A percentile compares a stretch with the other conserved stretches of the same genome.
Evolutionary conservation across 2,888 invertebrate species (phyloP).

Genomic region (Noctua comes): DNA sequence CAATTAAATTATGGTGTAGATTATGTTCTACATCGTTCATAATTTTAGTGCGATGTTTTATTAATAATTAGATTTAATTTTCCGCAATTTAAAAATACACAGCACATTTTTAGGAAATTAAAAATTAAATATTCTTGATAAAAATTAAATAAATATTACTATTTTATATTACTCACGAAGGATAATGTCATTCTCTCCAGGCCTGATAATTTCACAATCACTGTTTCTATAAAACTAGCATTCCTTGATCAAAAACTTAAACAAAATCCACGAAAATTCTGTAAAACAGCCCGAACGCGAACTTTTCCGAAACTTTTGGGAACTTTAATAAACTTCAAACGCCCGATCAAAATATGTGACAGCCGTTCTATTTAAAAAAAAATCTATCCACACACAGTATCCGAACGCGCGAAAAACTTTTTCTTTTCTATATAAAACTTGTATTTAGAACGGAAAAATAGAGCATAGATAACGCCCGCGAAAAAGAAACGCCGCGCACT

Average conservation of each 20-base stretch:
- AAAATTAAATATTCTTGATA: background rate
- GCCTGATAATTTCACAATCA: slow-evolving; percentile 77
- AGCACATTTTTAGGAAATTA: background rate
- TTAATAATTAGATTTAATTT: background rate
- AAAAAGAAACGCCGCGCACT: slow-evolving; percentile 85
- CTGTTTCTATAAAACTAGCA: slow-evolving; percentile 72
- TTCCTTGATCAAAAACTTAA: slow-evolving; percentile 60
- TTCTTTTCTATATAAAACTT: slow-evolving; percentile 74
- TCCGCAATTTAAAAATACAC: background rate
- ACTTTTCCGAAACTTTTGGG: slow-evolving; percentile 53
- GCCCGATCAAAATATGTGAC: slow-evolving; percentile 44
- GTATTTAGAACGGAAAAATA: slow-evolving; percentile 79
- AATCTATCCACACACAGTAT: slow-evolving; percentile 53
- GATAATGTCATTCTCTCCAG: slow-evolving; percentile 90
- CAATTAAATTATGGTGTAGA: slow-evolving; percentile 27
- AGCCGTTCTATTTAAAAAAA: slow-evolving; percentile 47
- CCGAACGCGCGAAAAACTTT: slow-evolving; percentile 66
- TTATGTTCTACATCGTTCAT: slow-evolving; percentile 7
- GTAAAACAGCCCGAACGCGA: slow-evolving; percentile 57
- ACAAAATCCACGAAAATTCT: slow-evolving; percentile 35
- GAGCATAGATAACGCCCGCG: slow-evolving; percentile 82
- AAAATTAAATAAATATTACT: slow-evolving; percentile 18
- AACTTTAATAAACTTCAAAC: slow-evolving; percentile 62
- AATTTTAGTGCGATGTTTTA: slow-evolving; percentile 3
- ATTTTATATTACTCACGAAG: slow-evolving; percentile 83